These are phyloP conservation scores for Latrodectus hesperus DNA, from an alignment of 2,888 invertebrate genomes.

Conservation along the genomic window DNA sequence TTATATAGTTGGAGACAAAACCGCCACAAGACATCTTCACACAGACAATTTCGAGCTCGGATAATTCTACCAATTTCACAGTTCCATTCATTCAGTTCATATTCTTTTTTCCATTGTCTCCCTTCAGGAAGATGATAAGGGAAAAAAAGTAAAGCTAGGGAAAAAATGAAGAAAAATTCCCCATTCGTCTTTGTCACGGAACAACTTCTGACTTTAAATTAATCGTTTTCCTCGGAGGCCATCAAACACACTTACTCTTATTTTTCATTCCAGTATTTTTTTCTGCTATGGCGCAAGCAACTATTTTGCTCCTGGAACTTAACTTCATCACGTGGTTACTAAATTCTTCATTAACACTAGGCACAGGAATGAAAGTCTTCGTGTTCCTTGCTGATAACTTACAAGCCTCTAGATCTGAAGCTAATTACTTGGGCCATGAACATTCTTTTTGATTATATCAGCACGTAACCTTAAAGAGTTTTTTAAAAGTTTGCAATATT, in stretches of 20 bases:
- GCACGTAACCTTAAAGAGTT: neutral
- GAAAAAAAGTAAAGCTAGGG: slow-evolving; percentile 22
- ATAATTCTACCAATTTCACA: slow-evolving; percentile 62
- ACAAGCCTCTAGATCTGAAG: slow-evolving; percentile 6
- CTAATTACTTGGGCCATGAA: slow-evolving; percentile 39
- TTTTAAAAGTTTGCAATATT: too few relatives aligned
- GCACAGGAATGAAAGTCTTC: neutral
- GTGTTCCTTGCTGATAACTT: neutral
- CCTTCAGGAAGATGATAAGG: slow-evolving; percentile 20
- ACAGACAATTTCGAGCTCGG: slow-evolving; percentile 48
- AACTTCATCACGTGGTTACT: neutral
- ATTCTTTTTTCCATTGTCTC: slow-evolving; percentile 34
- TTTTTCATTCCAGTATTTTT: slow-evolving; percentile 33
- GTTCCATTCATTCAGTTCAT: slow-evolving; percentile 37
- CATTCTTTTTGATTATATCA: slow-evolving; percentile 9
- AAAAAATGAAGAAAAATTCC: slow-evolving; percentile 35
- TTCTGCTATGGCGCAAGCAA: neutral
- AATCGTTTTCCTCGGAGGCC: slow-evolving; percentile 62
- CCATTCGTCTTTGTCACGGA: slow-evolving; percentile 64
- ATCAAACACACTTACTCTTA: slow-evolving; percentile 61
- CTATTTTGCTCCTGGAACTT: slow-evolving; percentile 18
- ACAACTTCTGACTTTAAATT: slow-evolving; percentile 66
- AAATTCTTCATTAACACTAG: slow-evolving; percentile 1
- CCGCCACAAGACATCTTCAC: neutral
- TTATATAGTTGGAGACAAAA: neutral